phyloP scores from a whole-genome alignment of 2,113 vertebrate genomes.

The Ondatra zibethicus region DNA sequence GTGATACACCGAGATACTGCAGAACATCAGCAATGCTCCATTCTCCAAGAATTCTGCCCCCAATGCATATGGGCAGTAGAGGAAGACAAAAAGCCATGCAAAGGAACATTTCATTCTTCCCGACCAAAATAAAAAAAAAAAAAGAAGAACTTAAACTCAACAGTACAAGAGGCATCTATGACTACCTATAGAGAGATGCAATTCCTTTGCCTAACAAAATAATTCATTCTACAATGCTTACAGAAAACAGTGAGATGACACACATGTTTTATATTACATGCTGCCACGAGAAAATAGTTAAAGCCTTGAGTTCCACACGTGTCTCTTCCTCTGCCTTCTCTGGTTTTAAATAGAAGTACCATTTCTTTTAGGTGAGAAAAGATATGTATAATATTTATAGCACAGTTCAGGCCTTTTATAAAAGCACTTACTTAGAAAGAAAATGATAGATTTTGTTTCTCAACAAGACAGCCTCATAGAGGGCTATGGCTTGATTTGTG shows the following conservation, averaged over 20 bases:
- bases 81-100: neutral
- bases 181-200: neutral
- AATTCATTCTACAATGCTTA: neutral
- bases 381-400: constrained; percentile 26
- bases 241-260: constrained; percentile 10
- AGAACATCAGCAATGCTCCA: neutral
- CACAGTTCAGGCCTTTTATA: constrained; percentile 29
- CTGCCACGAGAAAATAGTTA: constrained; percentile 37
- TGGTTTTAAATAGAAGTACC: constrained; percentile 57
- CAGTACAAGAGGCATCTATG: neutral
- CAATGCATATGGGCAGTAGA: neutral
- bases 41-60: constrained; percentile 52
- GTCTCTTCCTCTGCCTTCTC: neutral
- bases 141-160: constrained; percentile 41
- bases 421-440: constrained; percentile 70
- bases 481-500: neutral
- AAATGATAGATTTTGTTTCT: constrained; percentile 38
- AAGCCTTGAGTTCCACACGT: constrained; percentile 18
- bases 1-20: neutral
- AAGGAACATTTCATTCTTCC: constrained; percentile 39
- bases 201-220: constrained; percentile 6
- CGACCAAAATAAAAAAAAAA: constrained; percentile 54
- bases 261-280: neutral
- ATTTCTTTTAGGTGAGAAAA: constrained; percentile 14
- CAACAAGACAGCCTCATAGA: constrained; percentile 45